phyloP scores from a whole-genome alignment of 2,888 invertebrate genomes.

The Athalia cordata region DNA sequence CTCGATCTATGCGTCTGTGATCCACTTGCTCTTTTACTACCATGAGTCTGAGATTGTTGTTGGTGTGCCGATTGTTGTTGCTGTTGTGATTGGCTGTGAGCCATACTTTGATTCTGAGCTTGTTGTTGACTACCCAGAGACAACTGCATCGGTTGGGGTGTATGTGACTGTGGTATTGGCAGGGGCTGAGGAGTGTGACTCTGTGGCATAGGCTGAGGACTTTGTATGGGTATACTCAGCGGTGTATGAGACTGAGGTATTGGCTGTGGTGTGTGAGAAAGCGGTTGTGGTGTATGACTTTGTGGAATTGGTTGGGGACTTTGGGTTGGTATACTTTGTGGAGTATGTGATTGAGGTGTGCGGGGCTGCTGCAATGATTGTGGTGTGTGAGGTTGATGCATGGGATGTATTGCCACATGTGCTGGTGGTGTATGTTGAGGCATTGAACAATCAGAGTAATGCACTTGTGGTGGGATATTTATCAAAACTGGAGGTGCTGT shows the following conservation, averaged over 20 bases:
- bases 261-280: conserved; percentile 65
- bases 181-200: conserved; percentile 68
- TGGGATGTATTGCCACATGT: conserved; percentile 66
- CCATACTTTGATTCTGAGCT: conserved; percentile 62
- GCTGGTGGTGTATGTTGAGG: conserved; percentile 78
- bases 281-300: conserved; percentile 66
- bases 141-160: conserved; percentile 69
- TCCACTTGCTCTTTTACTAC: conserved; percentile 65
- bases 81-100: conserved; percentile 60
- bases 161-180: conserved; percentile 65
- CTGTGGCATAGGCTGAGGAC: conserved; percentile 65
- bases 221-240: conserved; percentile 66
- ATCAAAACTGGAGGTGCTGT: conserved; percentile 56
- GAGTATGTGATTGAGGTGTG: conserved; percentile 73
- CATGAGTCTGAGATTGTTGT: conserved; percentile 62
- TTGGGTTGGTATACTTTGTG: conserved; percentile 67
- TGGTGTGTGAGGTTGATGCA: conserved; percentile 72
- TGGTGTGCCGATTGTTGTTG: conserved; percentile 65
- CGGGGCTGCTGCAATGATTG: conserved; percentile 70
- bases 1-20: conserved; percentile 69
- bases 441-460: conserved; percentile 83
- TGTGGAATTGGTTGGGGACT: conserved; percentile 67
- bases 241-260: conserved; percentile 66
- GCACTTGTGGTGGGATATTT: conserved; percentile 71
- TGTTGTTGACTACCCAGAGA: conserved; percentile 65